A percentile compares a stretch with the other conserved stretches of the same genome.
phyloP scores from a whole-genome alignment of 2,797 vertebrate species.

The Galagoides demidoff region DNA sequence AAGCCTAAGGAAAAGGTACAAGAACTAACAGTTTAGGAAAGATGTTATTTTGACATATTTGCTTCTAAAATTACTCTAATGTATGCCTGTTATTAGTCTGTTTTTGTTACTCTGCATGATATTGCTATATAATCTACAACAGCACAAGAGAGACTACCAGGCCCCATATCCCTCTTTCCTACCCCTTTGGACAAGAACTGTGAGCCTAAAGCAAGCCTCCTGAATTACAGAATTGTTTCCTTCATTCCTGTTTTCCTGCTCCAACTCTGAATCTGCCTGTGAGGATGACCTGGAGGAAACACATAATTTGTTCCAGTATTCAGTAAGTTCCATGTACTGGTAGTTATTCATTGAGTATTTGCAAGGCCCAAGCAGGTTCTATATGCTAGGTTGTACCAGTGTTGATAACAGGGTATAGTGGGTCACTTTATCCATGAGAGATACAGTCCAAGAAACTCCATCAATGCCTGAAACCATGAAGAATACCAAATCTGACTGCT shows the following conservation, averaged over 20 bases:
- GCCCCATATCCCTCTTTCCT: neutral
- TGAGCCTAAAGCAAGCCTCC: neutral
- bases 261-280: neutral
- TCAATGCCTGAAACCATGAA: neutral
- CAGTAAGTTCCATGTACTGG: neutral
- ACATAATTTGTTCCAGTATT: neutral
- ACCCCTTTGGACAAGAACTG: neutral
- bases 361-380: neutral
- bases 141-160: neutral
- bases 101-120: neutral
- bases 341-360: neutral
- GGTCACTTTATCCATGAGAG: neutral
- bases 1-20: neutral
- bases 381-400: neutral
- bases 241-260: neutral
- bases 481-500: neutral
- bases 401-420: neutral
- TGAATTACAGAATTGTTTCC: neutral
- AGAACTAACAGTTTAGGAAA: neutral
- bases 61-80: neutral
- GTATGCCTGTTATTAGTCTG: neutral
- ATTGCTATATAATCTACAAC: neutral
- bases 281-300: neutral
- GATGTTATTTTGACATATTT: neutral
- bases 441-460: neutral